Conservation (phyloP, 2,888 invertebrate species). For the Drosophila austrosaltans region DNA sequence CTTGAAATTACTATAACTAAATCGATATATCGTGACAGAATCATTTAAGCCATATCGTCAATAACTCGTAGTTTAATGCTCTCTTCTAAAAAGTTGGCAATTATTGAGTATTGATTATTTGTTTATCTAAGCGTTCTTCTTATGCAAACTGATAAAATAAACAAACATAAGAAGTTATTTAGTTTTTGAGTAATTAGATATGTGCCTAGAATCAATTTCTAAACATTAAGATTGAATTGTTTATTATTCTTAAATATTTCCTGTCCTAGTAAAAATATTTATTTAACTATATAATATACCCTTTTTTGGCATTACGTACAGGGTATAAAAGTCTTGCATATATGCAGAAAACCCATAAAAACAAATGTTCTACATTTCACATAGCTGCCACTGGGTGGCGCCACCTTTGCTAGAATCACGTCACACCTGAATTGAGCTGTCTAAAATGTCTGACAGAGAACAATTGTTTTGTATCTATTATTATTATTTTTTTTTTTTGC, state of each 20-base stretch:
- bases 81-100: too few relatives aligned
- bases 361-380: slow-evolving; percentile 47
- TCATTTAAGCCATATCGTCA: background rate
- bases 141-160: too few relatives aligned
- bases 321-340: slow-evolving; percentile 16
- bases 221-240: too few relatives aligned
- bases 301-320: background rate
- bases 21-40: background rate
- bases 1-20: background rate
- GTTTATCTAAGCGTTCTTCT: background rate
- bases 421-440: slow-evolving; percentile 66
- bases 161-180: too few relatives aligned
- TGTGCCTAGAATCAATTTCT: too few relatives aligned
- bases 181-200: too few relatives aligned
- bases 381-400: slow-evolving; percentile 36
- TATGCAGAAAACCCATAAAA: slow-evolving; percentile 42
- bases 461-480: slow-evolving; percentile 3
- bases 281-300: background rate
- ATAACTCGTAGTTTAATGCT: background rate
- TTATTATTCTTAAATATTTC: too few relatives aligned
- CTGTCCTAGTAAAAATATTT: too few relatives aligned
- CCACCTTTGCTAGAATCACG: slow-evolving; percentile 45
- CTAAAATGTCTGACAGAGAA: slow-evolving; percentile 16
- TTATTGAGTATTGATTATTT: background rate
- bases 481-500: background rate